Evolutionary conservation across 2,113 vertebrate species (phyloP), one percentile per base, ranked within the genome.

Genomic region (Otis tarda): DNA sequence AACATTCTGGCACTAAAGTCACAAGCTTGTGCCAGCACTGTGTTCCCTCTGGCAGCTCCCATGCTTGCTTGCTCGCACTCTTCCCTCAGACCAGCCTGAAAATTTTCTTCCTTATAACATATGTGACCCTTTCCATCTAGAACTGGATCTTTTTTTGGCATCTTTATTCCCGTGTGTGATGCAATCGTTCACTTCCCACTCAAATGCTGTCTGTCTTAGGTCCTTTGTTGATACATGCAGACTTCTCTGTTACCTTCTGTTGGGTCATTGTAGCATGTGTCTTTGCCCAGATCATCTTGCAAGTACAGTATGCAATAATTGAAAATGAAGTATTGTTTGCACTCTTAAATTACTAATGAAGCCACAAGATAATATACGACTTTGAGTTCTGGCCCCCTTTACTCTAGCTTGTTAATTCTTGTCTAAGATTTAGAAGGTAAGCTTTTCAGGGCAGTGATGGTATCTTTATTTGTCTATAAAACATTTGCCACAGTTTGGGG

Each of bases 1-100:
- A 56, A 9, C 52, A 90, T 74, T 35, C 52, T 89, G 50, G 35
- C 0, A 0, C 5, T 60, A 59, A 6, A 3, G 57, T 81, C 85
- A 47, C 41, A 59, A n/a, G 19, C 23, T 15, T 63, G 31, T 70
- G 73, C 59, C 60, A 71, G 56, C 35, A 14, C 74, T 63, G 27
- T 41, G 13, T 82, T 90, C 65, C 55, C 43, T 86, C 60, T 79
- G 84, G 84, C 76, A 93, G 60, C 49, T 94, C 57, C 35, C 75
- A 65, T 24, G 4, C 31, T 83, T 82, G 20, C 63, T 89, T 90
- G 28, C 80, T 94, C 78, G 52, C 22, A 57, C 43, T 73, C 82
- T 89, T 93, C 41, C 56, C 74, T 75, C 30, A 60, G 28, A 83
- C 31, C 49, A 74, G 61, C 37, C 20, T 47, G 61, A 65, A 63